Evolutionary conservation across 1,140 invertebrate genomes (phyloP), one percentile per base, ranked within the genome.

Genomic region (Cydia amplana): DNA sequence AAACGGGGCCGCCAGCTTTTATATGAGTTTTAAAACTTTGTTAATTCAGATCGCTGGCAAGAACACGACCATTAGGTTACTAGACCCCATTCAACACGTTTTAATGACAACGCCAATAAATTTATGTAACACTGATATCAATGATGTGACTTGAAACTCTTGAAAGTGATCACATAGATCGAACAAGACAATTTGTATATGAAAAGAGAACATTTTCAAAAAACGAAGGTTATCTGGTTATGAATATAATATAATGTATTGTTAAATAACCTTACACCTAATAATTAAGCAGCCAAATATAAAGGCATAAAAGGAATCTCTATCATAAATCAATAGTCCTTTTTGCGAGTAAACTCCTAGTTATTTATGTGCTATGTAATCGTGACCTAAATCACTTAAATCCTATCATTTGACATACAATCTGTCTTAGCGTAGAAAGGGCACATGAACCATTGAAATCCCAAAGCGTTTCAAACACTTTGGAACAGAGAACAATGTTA

Each of bases 11-110:
- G 63, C 23, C 63, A 28, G 20, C 23, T 64, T 64, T 64, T 25
- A 64, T 64, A 64, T 64, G 63, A 64, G 63, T 64, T 64, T 64
- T 64, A 64, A 64, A 64, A 64, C 63, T 64, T 23, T 64, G 63
- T 25, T 64, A 25, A 64, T 25, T 64, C n/a, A 55, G 51, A n/a
- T 55, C 20, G 51, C 51, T 55, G 51, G n/a, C 51, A 55, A 55
- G 51, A 18, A n/a, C 16, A 55, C 51, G 51, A 18, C 1, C n/a
- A 55, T 55, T 55, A 55, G 16, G 51, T 55, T 18, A 7, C n/a
- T 18, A 55, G 6, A 18, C 51, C 51, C 1, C 2, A 20, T 55
- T 55, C 49, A n/a, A 55, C 51, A 18, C 51, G n/a, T 55, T 55
- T 7, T 55, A 55, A 55, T 55, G 16, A 18, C 16, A 18, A 18